Base-by-base conservation (phyloP, 2,888 invertebrate genomes). In the Cantharis lateralis region DNA sequence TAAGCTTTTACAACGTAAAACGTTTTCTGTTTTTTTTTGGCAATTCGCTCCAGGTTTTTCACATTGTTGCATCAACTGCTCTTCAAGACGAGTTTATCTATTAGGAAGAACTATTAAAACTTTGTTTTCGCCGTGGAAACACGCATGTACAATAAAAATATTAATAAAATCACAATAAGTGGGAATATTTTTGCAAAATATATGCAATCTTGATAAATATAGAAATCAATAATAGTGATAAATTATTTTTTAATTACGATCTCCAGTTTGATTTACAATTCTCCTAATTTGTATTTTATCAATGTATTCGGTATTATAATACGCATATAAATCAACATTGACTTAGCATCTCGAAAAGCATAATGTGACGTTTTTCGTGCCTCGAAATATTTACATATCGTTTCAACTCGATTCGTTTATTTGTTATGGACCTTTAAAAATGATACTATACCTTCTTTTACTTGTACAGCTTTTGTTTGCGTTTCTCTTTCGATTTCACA, bases 221-320 rank as follows among this genome's bases (percentile, higher is more conserved):
- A 68, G n/a, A 73, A 70, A 75, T 75, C 70, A 75, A 75, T 75
- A 62, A 32, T 68, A 24, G 20, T 75, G 75, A 75, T 75, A 62
- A 75, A 75, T 71, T 61, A 66, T 28, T 16, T 32, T 66, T 24
- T 61, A 75, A 75, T 70, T 24, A 11, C 71, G 68, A 24, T 18
- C 11, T 68, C 70, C 26, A 24, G 13, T 70, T 62, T 68, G 64
- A 74, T 74, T 74, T 64, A 62, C 70, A 70, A 66, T 70, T 63
- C 24, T 66, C 71, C 15, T n/a, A 9, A 26, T 16, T 73, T 72
- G 10, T 68, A 16, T 68, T 32, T 32, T 32, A 32, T 32, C 32
- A 13, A 13, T 13, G 13, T 32, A 32, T 32, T 32, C 32, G 11
- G 11, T 1, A 28, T 10, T 28, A 11, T 4, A 13, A 11, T 13